A percentile compares a stretch with the other conserved stretches of the same genome.
Evolutionary conservation across 2,113 vertebrate genomes (phyloP).

Genomic region (Xiphophorus hellerii): DNA sequence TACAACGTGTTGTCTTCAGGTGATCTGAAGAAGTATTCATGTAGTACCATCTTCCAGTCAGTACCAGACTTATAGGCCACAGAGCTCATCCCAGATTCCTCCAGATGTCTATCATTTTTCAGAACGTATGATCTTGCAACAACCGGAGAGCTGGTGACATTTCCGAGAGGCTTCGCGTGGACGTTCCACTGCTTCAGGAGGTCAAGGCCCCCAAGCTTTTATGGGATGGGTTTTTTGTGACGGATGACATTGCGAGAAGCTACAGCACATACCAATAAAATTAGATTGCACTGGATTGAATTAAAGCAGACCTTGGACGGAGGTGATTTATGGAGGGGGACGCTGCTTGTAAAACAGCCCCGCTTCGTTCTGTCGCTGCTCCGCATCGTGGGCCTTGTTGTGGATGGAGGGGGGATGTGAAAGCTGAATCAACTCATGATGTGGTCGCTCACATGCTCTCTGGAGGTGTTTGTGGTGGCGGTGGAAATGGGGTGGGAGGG

Average conservation of each 20-base stretch:
- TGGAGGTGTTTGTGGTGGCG: not conserved
- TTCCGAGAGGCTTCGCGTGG: slow-evolving; percentile 24
- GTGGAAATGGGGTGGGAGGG: too few species aligned
- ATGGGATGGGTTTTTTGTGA: slow-evolving; percentile 65
- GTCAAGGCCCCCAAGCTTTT: slow-evolving; percentile 70
- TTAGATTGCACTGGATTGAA: slow-evolving; percentile 70
- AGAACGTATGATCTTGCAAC: slow-evolving; percentile 18
- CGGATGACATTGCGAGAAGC: slow-evolving; percentile 74
- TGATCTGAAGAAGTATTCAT: not conserved
- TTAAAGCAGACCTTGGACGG: slow-evolving; percentile 72
- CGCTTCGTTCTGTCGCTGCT: slow-evolving; percentile 39
- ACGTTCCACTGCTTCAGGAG: slow-evolving; percentile 46
- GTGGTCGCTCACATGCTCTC: slow-evolving; percentile 1
- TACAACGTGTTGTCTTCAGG: not conserved
- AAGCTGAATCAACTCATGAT: slow-evolving; percentile 10
- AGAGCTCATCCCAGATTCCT: not conserved
- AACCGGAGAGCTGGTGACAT: not conserved
- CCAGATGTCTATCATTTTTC: slow-evolving; percentile 13
- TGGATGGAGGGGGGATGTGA: slow-evolving; percentile 17
- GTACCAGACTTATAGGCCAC: not conserved
- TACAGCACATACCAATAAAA: slow-evolving; percentile 73
- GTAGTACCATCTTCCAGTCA: not conserved
- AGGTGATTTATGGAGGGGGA: slow-evolving; percentile 68
- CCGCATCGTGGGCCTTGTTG: slow-evolving; percentile 9
- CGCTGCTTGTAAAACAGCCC: slow-evolving; percentile 54